Evolutionary conservation across 2,888 invertebrate species (phyloP).

Genomic region (Trichopria drosophilae): DNA sequence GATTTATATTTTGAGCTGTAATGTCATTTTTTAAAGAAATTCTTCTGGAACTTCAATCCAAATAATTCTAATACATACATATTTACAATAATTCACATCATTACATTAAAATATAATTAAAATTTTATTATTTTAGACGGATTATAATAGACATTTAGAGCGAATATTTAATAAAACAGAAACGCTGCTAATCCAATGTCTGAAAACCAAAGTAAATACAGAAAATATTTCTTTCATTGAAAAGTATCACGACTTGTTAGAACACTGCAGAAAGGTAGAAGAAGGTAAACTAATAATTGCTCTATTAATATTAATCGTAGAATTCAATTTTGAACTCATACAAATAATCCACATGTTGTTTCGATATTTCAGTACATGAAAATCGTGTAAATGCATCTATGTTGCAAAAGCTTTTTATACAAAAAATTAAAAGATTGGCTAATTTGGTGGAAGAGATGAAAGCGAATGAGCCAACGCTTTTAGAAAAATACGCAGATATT

Average conservation of each 20-base stretch:
- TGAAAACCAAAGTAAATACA: slow-evolving; percentile 55
- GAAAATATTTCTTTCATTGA: slow-evolving; percentile 41
- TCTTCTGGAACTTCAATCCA: no score
- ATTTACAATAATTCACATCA: no score
- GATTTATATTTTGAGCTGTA: no score
- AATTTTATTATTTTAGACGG: slow-evolving; percentile 60
- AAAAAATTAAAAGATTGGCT: slow-evolving; percentile 54
- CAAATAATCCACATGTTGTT: no score
- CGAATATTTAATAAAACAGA: slow-evolving; percentile 66
- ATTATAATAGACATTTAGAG: slow-evolving; percentile 75
- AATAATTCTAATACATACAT: no score
- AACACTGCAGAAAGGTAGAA: slow-evolving; percentile 44
- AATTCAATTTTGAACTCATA: no score
- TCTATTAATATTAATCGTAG: no score
- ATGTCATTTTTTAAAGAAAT: no score
- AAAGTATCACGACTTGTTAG: slow-evolving; percentile 45
- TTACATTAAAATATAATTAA: no score
- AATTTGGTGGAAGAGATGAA: slow-evolving; percentile 48
- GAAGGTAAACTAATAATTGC: slow-evolving; percentile 41
- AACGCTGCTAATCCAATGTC: slow-evolving; percentile 60
- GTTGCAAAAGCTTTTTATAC: slow-evolving; percentile 57
- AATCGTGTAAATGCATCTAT: no score
- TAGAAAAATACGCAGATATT: slow-evolving; percentile 48
- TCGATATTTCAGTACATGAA: no score
- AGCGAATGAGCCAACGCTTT: slow-evolving; percentile 29